Base-by-base conservation (phyloP, 2,888 invertebrate species). In the Phania funesta region DNA sequence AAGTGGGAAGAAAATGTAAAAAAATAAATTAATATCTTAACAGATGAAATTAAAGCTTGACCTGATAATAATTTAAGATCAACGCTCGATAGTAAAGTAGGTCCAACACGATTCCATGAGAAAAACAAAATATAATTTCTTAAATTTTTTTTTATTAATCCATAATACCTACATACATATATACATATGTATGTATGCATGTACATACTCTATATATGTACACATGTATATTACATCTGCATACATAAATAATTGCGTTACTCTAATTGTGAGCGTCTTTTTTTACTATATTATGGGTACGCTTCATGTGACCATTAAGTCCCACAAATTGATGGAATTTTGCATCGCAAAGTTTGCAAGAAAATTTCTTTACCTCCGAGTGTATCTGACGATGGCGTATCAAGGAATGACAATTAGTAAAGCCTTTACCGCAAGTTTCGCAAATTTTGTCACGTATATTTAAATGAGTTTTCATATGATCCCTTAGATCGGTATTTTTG, bases 371-470 rank as follows among this genome's bases (percentile, higher is more conserved):
- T 3, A 89, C 75, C 68, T 87, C 88, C 0, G 89, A 84, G 65
- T 89, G 89, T 20, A 89, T 87, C 70, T 89, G 89, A 1, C 88
- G 85, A 32, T 89, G 89, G 8, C 89, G 84, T 35, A 89, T 88
- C 6, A 89, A 84, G 0, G 89, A 86, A 50, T 89, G 89, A 8
- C 87, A 85, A 54, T 87, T 89, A 13, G 87, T 86, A 52, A 89
- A 89, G 3, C 88, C 89, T 62, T 89, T 89, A 9, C 89, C 89
- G 24, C 89, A 89, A 0, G 87, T 87, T 50, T 83, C 74, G 70
- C 89, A 89, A 13, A 89, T 88, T 64, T 89, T 89, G 78, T 89
- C 89, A 2, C 89, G 86, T 64, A 89, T 89, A 64, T 89, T 89
- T 11, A 89, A 79, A 70, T 89, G 89, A 0, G 87, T 84, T 62